Percentiles rank a stretch among this genome's conserved stretches.
Conservation (phyloP, 2,888 invertebrate species). For the Pristionchus exspectatus region DNA sequence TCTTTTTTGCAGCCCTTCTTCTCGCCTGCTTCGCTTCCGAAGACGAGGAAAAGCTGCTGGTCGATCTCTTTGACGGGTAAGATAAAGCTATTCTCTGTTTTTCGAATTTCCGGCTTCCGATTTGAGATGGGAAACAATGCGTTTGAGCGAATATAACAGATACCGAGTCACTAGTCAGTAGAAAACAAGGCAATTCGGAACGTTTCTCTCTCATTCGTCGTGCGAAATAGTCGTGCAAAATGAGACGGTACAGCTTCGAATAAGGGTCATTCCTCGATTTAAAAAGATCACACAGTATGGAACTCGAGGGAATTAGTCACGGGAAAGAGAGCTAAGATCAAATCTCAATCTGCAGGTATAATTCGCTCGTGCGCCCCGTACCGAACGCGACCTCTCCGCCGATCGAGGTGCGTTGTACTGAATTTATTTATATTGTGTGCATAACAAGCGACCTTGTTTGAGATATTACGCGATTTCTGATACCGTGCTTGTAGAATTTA, state of each 20-base stretch:
- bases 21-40: slow-evolving; percentile 68
- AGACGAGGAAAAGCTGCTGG: slow-evolving; percentile 80
- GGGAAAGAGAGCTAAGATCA: background rate
- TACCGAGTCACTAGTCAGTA: background rate
- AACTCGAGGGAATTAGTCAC: too few relatives aligned
- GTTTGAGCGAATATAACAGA: background rate
- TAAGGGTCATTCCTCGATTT: background rate
- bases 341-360: slow-evolving; percentile 80
- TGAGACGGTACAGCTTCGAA: too few relatives aligned
- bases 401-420: slow-evolving; percentile 62
- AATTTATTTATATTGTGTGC: background rate
- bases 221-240: too few relatives aligned
- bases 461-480: too few relatives aligned
- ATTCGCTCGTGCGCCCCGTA: slow-evolving; percentile 81
- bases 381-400: slow-evolving; percentile 78
- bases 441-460: too few relatives aligned
- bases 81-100: slow-evolving; percentile 60
- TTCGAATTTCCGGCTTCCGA: too few relatives aligned
- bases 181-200: background rate
- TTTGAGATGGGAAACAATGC: too few relatives aligned
- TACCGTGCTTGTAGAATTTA: too few relatives aligned
- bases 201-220: background rate
- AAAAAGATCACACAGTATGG: background rate
- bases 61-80: slow-evolving; percentile 81
- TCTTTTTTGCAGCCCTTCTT: background rate